These are phyloP conservation scores for Eptesicus fuscus DNA, from an alignment of 2,113 vertebrate species.

Conservation along the genomic window DNA sequence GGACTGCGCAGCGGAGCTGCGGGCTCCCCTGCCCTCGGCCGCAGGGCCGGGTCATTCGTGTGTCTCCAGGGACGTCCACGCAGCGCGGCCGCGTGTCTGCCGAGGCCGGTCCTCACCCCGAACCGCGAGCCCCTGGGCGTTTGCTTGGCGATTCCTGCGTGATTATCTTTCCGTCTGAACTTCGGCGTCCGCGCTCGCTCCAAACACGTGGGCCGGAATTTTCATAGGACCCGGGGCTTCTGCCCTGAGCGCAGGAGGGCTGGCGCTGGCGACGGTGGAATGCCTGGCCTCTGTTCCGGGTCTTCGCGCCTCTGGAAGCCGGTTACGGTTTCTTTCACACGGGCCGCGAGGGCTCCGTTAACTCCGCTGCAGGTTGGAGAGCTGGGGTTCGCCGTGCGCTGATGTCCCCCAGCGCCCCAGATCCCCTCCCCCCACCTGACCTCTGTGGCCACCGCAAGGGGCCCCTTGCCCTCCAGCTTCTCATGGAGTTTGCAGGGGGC, in stretches of 20 bases:
- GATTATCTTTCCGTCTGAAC: background rate
- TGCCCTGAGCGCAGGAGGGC: background rate
- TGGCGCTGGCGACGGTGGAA: background rate
- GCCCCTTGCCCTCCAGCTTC: background rate
- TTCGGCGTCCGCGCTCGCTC: background rate
- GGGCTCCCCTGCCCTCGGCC: too few species aligned
- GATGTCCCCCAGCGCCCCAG: fast-evolving
- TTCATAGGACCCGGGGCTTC: background rate
- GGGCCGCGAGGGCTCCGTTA: background rate
- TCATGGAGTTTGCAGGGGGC: background rate
- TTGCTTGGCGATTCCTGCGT: fast-evolving
- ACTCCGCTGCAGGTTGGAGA: too few species aligned
- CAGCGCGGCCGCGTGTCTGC: too few species aligned
- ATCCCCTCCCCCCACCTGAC: fast-evolving
- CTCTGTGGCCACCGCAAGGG: background rate
- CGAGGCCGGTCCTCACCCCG: background rate
- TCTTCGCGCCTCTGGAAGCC: background rate
- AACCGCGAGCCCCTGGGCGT: fast-evolving
- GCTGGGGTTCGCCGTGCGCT: background rate
- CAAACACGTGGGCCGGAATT: background rate
- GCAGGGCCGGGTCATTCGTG: too few species aligned
- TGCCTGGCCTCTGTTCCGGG: background rate
- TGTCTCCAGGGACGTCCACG: too few species aligned
- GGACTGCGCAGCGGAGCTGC: background rate
- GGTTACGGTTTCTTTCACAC: background rate